phyloP scores from a whole-genome alignment of 2,113 vertebrate genomes.

The Campylorhamphus procurvoides region DNA sequence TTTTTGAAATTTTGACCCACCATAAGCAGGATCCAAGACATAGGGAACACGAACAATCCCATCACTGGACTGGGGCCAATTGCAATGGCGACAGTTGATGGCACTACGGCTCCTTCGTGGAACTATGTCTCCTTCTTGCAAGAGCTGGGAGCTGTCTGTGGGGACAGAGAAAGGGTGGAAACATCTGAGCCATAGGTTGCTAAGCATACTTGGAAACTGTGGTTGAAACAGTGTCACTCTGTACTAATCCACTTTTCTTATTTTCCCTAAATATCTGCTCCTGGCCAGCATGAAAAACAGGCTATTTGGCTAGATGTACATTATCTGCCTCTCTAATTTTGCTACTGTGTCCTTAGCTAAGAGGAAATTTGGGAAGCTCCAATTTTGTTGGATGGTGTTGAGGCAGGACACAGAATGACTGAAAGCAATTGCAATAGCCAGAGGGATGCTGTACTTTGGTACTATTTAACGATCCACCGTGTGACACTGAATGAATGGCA shows the following conservation, averaged over 20 bases:
- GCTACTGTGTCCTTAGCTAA: neutral
- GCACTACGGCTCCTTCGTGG: constrained; percentile 72
- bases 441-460: neutral
- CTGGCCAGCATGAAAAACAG: neutral
- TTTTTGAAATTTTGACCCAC: constrained; percentile 25
- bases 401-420: neutral
- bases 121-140: constrained; percentile 80
- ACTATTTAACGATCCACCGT: neutral
- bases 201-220: neutral
- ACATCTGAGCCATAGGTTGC: neutral
- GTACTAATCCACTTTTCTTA: neutral
- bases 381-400: neutral
- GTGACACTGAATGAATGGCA: neutral
- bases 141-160: constrained; percentile 28
- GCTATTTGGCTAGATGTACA: neutral
- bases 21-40: constrained; percentile 78
- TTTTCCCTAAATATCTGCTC: neutral
- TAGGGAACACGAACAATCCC: constrained; percentile 83
- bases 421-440: neutral
- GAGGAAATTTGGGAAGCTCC: neutral
- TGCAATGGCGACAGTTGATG: constrained; percentile 78
- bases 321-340: neutral
- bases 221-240: neutral
- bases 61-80: constrained; percentile 81
- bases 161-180: neutral